Conservation (phyloP, 2,888 invertebrate species). For the Caprella mutica region DNA sequence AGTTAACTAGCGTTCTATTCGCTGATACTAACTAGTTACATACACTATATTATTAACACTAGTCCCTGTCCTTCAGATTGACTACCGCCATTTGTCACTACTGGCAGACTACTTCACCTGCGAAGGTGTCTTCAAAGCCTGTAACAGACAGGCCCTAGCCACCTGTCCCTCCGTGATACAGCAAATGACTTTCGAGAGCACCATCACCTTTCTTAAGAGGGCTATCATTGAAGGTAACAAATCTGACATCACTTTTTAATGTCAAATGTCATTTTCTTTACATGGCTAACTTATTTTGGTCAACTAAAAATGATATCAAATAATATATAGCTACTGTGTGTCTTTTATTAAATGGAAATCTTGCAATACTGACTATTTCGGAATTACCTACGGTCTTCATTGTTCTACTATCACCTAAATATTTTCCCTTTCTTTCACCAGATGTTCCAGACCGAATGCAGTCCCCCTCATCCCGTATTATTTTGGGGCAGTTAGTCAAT, state of each 20-base stretch:
- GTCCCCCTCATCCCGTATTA: slow-evolving; percentile 76
- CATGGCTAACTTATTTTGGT: too few relatives aligned
- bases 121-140: slow-evolving; percentile 74
- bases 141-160: slow-evolving; percentile 83
- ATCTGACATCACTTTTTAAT: neutral
- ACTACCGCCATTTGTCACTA: slow-evolving; percentile 80
- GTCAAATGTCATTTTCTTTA: too few relatives aligned
- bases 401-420: neutral
- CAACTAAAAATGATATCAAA: neutral
- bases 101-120: slow-evolving; percentile 98
- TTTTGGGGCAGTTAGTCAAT: slow-evolving; percentile 69
- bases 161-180: slow-evolving; percentile 85
- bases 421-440: slow-evolving; percentile 41
- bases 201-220: slow-evolving; percentile 67
- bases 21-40: too few relatives aligned
- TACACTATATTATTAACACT: too few relatives aligned
- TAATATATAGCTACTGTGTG: neutral
- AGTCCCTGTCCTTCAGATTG: slow-evolving; percentile 54
- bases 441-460: slow-evolving; percentile 61
- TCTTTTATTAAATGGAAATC: neutral
- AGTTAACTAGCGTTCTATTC: too few relatives aligned
- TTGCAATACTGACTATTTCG: too few relatives aligned
- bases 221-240: slow-evolving; percentile 54
- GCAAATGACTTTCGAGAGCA: slow-evolving; percentile 96
- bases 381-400: neutral